These are phyloP conservation scores for Carduelis carduelis DNA, from an alignment of 2,797 vertebrate species.

Conservation along the genomic window DNA sequence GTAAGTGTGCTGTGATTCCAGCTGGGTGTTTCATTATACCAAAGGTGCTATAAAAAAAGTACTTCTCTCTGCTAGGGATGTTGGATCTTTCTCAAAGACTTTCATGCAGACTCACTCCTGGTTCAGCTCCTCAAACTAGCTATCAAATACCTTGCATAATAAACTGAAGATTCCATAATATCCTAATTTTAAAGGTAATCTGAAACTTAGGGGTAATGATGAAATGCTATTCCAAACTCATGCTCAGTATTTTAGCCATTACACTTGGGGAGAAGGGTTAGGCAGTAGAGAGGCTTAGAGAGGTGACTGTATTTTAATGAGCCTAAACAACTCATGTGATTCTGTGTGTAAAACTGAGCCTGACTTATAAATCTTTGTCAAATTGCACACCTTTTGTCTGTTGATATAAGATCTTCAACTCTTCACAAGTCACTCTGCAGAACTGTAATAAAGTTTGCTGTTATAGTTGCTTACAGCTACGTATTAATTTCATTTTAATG, in stretches of 20 bases:
- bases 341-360: background rate
- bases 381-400: background rate
- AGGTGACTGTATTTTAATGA: background rate
- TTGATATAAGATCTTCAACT: background rate
- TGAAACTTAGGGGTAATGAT: background rate
- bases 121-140: background rate
- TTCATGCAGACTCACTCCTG: background rate
- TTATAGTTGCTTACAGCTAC: background rate
- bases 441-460: background rate
- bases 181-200: background rate
- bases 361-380: background rate
- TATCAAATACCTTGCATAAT: background rate
- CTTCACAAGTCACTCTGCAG: background rate
- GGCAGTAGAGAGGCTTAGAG: background rate
- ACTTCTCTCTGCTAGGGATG: background rate
- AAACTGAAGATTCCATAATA: background rate
- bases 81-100: background rate
- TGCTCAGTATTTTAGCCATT: background rate
- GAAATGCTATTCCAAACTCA: background rate
- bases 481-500: background rate
- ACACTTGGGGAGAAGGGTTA: background rate
- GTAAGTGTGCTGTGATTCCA: background rate
- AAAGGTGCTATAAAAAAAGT: background rate
- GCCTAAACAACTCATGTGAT: background rate
- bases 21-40: conserved; percentile 1